Base-by-base conservation (phyloP, 1,140 invertebrate genomes). In the Camponotus floridanus region DNA sequence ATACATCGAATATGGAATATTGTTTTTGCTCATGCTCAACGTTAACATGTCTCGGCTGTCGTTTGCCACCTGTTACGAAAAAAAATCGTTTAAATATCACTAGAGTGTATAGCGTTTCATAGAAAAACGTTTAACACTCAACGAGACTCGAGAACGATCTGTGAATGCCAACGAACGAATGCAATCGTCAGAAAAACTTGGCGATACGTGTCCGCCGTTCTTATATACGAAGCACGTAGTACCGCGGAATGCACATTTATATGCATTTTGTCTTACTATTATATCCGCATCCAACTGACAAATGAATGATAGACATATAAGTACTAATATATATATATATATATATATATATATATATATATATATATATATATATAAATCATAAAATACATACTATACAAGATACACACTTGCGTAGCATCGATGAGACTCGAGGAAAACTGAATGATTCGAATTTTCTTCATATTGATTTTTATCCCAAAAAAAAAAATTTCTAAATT, bases 161-260 rank as follows among this genome's bases (percentile, higher is more conserved):
- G 36, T 11, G 78, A 81, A 71, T 61, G 39, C 11, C 51, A 67
- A 79, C 8, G 39, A 68, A 51, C 36, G 9, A 70, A 57, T 55
- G 48, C 3, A 55, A 81, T 81, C 39, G 9, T 18, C 15, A 13
- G 8, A 83, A 83, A 83, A 83, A 83, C 68, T n/a, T 6, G 64
- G 9, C 48, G 51, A 26, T 51, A 39, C 65, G 68, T 83, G 55
- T 83, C 7, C 42, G 18, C 15, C 21, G 36, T n/a, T 57, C 15
- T 80, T 83, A 26, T 83, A 83, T 31, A 26, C 48, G 68, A 13
- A 48, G 39, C 79, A 83, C 79, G 68, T 83, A 73, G 31, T 0
- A 83, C 13, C 79, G n/a, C 18, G 57, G 79, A 61, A 83, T 83
- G 68, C 55, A 15, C 42, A 74, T 83, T 83, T 74, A 74, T 83